Evolutionary conservation across 2,888 invertebrate species (phyloP), one percentile per base, ranked within the genome.

Genomic region (Thysanoteuthis rhombus): DNA sequence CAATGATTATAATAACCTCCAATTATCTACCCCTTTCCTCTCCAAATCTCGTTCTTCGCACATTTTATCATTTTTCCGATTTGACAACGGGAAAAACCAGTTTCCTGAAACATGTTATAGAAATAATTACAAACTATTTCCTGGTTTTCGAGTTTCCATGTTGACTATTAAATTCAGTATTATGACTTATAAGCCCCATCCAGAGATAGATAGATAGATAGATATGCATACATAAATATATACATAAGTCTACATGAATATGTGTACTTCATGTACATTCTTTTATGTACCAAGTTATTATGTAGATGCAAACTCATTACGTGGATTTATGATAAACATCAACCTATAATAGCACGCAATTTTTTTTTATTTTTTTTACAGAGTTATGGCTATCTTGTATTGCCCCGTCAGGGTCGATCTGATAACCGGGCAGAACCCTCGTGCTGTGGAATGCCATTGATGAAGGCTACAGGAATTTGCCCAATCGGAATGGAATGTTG

Each of bases 401-500:
- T 92, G 45, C 92, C 92, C 32, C 92, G 92, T 32, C 92, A 92
- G 16, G 92, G 92, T 39, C 92, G 92, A 92, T 92, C 92, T 32
- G 92, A 92, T 42, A 19, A 92, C 3, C 42, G 45, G 32, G 42
- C 92, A 16, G 92, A 92, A n/a, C 45, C 40, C 0, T 45, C 92
- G 3, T 92, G 92, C 36, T 92, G 92, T 36, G 92, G 92, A 40
- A 92, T 92, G 92, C 92, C 92, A 28, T 45, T 40, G 32, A 92
- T 45, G 92, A 92, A 92, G 45, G 32, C 40, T 32, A n/a, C 45
- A 16, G 92, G 92, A 22, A 32, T 92, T 45, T 92, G 92, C n/a
- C 92, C 92, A 32, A 92, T 92, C 5, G 92, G 92, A 92, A 92
- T 92, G 92, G 92, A 92, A 92, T 92, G 92, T 28, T 92, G 92